Evolutionary conservation across 92 coral and sea anemone species (phyloP).

Genomic region (Galaxea fascicularis): DNA sequence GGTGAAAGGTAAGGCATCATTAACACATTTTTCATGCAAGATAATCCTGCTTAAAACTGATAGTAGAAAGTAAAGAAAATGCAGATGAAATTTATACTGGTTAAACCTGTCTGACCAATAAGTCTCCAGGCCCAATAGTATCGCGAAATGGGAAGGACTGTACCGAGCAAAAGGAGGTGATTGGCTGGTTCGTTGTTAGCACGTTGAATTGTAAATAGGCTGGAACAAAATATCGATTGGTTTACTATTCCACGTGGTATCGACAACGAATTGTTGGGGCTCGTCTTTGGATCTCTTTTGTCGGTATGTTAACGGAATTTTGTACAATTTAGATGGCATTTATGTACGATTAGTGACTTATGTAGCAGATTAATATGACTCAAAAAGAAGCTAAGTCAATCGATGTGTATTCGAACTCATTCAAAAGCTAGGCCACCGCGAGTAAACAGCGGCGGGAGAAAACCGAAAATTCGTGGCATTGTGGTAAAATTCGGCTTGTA

Average conservation of each 20-base stretch:
- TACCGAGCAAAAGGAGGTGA: neutral
- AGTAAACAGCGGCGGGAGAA: constrained; percentile 1
- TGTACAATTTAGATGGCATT: neutral
- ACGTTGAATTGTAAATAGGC: constrained; percentile 21
- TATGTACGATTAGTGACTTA: neutral
- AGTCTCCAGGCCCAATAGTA: constrained; percentile 9
- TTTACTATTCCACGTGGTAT: constrained; percentile 40
- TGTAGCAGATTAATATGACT: neutral
- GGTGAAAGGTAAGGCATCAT: neutral
- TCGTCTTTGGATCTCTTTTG: constrained; percentile 29
- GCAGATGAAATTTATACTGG: neutral
- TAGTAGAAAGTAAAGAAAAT: neutral
- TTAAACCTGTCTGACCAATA: constrained; percentile 15
- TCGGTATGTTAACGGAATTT: constrained; percentile 38
- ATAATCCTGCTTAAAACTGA: neutral
- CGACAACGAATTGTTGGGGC: neutral
- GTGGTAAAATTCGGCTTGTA: neutral
- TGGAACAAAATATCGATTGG: constrained; percentile 12
- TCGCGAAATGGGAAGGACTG: constrained; percentile 16
- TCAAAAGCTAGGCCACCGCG: constrained; percentile 7
- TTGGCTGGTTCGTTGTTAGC: constrained; percentile 14
- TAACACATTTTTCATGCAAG: neutral
- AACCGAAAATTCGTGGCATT: neutral
- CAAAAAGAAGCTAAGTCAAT: neutral
- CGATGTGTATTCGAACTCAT: constrained; percentile 15